Conservation (phyloP, 2,113 vertebrate species). For the Serilophus lunatus region DNA sequence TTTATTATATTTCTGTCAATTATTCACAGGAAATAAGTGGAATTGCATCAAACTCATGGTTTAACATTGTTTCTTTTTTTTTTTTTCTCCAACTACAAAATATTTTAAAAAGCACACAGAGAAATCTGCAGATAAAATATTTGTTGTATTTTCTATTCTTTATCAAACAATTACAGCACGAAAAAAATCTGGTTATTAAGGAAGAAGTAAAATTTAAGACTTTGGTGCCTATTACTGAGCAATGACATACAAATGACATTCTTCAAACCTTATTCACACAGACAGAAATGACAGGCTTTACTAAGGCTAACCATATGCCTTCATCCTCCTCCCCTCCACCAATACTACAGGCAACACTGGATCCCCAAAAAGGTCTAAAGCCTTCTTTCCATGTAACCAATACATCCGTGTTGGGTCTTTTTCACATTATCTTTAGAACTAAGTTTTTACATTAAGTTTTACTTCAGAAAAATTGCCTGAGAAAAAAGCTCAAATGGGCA, state of each 20-base stretch:
- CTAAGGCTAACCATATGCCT: not conserved
- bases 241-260: not conserved
- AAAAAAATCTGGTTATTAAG: not conserved
- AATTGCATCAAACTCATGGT: not conserved
- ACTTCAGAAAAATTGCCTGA: not conserved
- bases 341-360: not conserved
- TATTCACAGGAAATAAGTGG: conserved; percentile 22
- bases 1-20: conserved; percentile 52
- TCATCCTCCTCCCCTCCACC: not conserved
- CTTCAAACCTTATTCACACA: not conserved
- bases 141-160: conserved; percentile 10
- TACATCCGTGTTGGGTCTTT: not conserved
- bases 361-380: not conserved
- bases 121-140: not conserved
- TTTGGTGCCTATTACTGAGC: not conserved
- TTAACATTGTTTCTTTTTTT: not conserved
- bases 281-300: not conserved
- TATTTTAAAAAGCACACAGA: not conserved
- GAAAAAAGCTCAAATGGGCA: not conserved
- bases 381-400: not conserved
- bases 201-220: not conserved
- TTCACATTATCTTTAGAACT: not conserved
- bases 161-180: not conserved
- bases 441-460: not conserved
- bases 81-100: not conserved